A percentile compares a stretch with the other conserved stretches of the same genome.
phyloP scores from a whole-genome alignment of 2,888 invertebrate species.

The Ectemnius continuus region DNA sequence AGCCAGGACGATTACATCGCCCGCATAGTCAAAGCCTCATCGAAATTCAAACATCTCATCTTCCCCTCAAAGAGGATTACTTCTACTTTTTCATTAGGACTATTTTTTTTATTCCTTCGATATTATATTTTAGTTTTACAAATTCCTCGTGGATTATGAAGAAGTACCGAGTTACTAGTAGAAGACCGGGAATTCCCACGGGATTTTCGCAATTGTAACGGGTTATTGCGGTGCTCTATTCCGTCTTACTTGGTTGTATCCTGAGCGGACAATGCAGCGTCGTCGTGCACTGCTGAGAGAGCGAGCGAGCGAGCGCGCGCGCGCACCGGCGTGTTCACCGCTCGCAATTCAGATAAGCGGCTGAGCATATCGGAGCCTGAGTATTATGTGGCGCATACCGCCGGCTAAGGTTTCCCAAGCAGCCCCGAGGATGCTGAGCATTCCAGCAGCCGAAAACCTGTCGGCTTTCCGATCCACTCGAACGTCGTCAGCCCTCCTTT shows the following conservation, averaged over 20 bases:
- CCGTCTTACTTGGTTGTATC: neutral
- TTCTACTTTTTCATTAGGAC: no score
- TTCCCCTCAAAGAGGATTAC: no score
- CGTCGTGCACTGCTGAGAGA: neutral
- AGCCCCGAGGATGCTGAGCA: conserved; percentile 1
- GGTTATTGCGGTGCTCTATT: conserved; percentile 1
- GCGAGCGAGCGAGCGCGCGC: neutral
- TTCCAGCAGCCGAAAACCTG: conserved; percentile 4
- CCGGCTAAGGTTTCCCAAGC: neutral
- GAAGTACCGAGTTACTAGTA: neutral
- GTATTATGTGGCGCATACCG: conserved; percentile 2
- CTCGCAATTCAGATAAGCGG: neutral
- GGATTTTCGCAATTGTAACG: neutral
- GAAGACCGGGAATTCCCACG: neutral
- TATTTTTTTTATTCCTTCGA: no score
- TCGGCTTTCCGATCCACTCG: neutral
- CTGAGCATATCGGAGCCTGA: neutral
- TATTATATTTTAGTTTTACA: no score
- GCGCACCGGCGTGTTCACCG: neutral
- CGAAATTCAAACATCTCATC: no score
- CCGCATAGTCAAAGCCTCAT: neutral
- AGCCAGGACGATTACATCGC: neutral
- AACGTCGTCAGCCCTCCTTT: neutral
- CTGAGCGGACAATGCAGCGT: neutral
- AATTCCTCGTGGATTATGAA: neutral